These are phyloP conservation scores for Pristiophorus japonicus DNA, from an alignment of 2,113 vertebrate genomes.

Conservation along the genomic window DNA sequence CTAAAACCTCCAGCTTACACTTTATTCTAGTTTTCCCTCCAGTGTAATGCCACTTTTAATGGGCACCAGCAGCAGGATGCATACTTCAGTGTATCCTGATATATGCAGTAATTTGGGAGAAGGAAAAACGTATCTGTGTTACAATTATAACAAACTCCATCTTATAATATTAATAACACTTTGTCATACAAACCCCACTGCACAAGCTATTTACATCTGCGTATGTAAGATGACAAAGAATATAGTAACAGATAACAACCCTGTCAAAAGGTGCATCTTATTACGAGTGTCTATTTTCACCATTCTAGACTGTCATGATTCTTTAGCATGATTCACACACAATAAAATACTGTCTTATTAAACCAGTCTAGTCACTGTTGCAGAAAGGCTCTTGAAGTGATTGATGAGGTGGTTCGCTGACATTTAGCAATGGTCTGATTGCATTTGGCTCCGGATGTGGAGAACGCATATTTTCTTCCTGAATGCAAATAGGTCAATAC, in stretches of 20 bases:
- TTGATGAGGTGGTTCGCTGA: slow-evolving; percentile 55
- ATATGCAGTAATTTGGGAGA: background rate
- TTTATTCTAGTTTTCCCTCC: background rate
- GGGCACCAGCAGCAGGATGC: background rate
- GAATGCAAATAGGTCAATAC: slow-evolving; percentile 48
- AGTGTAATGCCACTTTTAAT: too few species aligned
- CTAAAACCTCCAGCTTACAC: background rate
- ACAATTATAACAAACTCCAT: background rate
- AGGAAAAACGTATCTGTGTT: background rate
- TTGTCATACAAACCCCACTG: background rate
- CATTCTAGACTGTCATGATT: slow-evolving; percentile 11
- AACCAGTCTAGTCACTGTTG: slow-evolving; percentile 16
- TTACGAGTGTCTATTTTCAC: background rate
- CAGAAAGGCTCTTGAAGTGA: slow-evolving; percentile 43
- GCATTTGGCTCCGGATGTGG: slow-evolving; percentile 49
- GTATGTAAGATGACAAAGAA: background rate
- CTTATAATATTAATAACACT: background rate
- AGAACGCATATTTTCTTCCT: slow-evolving; percentile 44
- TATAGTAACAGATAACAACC: background rate
- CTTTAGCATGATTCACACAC: slow-evolving; percentile 16
- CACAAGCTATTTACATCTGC: background rate
- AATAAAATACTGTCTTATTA: slow-evolving; percentile 23
- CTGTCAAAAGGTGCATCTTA: background rate
- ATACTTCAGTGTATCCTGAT: background rate
- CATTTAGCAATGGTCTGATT: slow-evolving; percentile 50